Conservation (phyloP, 1,140 invertebrate genomes). For the Scylla paramamosain region DNA sequence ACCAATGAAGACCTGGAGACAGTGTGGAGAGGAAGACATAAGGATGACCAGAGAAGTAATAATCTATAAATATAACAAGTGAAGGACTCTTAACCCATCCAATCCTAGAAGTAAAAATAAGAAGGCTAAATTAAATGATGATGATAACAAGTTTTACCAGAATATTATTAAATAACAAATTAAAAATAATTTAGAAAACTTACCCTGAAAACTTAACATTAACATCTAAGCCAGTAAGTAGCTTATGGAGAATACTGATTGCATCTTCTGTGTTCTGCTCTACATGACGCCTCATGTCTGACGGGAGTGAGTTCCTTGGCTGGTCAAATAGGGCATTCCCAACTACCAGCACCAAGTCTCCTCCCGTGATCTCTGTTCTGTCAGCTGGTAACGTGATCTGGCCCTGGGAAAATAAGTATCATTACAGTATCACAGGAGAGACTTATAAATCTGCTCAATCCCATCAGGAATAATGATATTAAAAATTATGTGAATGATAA, state of each 20-base stretch:
- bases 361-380: conserved; percentile 82
- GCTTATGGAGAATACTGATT: conserved; percentile 83
- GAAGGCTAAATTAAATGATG: neutral
- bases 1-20: neutral
- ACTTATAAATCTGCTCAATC: neutral
- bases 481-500: neutral
- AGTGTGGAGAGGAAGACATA: too few species aligned
- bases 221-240: conserved; percentile 84
- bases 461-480: neutral
- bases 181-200: conserved; percentile 61
- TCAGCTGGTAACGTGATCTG: conserved; percentile 81
- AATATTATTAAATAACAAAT: neutral
- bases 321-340: conserved; percentile 77
- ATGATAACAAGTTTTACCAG: neutral
- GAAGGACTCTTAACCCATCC: too few species aligned
- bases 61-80: too few species aligned
- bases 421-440: neutral
- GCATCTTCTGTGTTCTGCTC: conserved; percentile 85
- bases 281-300: conserved; percentile 82
- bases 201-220: conserved; percentile 85
- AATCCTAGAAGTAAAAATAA: neutral
- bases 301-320: conserved; percentile 79
- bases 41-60: too few species aligned
- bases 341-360: conserved; percentile 82
- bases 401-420: conserved; percentile 66